A percentile compares a stretch with the other conserved stretches of the same genome.
phyloP scores from a whole-genome alignment of 2,888 invertebrate genomes.

The Tenthredo mesomela region DNA sequence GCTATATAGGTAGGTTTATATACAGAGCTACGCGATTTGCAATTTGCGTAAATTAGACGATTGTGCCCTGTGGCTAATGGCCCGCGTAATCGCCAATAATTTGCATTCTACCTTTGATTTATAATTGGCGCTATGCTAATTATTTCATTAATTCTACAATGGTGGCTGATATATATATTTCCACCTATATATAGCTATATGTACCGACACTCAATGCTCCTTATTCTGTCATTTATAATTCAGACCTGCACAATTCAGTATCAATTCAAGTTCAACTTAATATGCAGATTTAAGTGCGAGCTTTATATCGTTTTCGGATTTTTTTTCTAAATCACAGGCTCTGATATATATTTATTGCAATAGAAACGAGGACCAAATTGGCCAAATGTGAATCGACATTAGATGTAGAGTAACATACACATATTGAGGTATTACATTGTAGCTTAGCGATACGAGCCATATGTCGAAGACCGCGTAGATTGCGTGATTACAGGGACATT shows the following conservation, averaged over 20 bases:
- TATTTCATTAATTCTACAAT: conserved; percentile 49
- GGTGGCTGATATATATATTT: neutral
- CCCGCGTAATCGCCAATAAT: conserved; percentile 75
- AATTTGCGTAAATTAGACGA: conserved; percentile 72
- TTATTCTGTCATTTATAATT: neutral
- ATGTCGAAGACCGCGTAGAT: conserved; percentile 43
- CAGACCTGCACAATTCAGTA: neutral
- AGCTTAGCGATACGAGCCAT: conserved; percentile 31
- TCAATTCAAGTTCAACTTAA: neutral
- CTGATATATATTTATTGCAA: neutral
- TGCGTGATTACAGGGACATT: neutral
- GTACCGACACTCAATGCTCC: neutral
- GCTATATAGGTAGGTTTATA: neutral
- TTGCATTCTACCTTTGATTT: conserved; percentile 60
- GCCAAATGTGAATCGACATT: neutral
- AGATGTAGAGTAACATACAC: neutral
- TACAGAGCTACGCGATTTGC: conserved; percentile 52
- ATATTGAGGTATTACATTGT: neutral
- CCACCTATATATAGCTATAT: neutral
- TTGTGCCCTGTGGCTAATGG: conserved; percentile 69
- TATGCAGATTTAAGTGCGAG: neutral
- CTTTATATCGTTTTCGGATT: neutral
- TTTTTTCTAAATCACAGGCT: neutral
- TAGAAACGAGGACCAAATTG: neutral
- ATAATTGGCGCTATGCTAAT: conserved; percentile 54